Conservation (phyloP, 92 coral and sea anemone genomes). For the Metridium senile region DNA sequence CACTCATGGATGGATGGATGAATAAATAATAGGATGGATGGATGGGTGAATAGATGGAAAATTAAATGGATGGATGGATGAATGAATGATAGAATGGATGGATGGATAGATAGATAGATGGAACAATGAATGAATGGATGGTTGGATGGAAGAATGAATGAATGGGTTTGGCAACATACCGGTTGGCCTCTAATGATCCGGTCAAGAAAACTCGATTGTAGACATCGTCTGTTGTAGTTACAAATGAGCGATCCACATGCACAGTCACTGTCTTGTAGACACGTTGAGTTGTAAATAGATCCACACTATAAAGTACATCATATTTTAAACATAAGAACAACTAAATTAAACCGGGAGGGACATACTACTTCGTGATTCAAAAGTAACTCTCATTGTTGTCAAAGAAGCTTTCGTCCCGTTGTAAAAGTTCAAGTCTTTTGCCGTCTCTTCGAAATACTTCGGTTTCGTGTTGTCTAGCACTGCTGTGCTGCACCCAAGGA, state of each 20-base stretch:
- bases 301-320: constrained; percentile 18
- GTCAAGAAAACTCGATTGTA: constrained; percentile 4
- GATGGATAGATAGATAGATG: not conserved
- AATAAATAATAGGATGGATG: too few species aligned
- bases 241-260: constrained; percentile 30
- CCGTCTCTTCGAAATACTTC: too few species aligned
- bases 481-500: too few species aligned
- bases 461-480: too few species aligned
- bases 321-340: not conserved
- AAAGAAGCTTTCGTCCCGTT: too few species aligned
- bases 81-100: too few species aligned
- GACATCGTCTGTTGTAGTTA: constrained; percentile 23
- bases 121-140: not conserved
- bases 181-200: constrained; percentile 7
- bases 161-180: not conserved
- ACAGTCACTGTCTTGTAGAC: constrained; percentile 28
- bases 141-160: constrained; percentile 7
- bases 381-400: not conserved
- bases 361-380: too few species aligned
- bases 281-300: not conserved
- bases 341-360: not conserved
- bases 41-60: too few species aligned
- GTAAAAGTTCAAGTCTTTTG: too few species aligned
- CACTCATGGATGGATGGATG: too few species aligned
- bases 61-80: too few species aligned